phyloP scores from a whole-genome alignment of 2,888 invertebrate genomes.

The Nemotelus nigrinus region DNA sequence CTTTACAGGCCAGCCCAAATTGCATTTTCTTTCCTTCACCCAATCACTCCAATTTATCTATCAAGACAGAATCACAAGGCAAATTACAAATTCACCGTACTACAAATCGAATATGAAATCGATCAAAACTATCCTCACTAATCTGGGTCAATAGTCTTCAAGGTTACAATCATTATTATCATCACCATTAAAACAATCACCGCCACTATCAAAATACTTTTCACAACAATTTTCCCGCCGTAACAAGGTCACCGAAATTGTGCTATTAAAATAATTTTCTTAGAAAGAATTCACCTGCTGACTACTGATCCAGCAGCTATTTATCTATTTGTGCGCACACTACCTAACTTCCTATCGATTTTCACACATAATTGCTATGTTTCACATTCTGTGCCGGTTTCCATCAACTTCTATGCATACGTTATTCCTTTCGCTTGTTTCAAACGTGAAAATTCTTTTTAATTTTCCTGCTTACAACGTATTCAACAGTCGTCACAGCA shows the following conservation, averaged over 20 bases:
- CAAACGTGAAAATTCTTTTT: neutral
- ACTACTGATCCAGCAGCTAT: too few relatives aligned
- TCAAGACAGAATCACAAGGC: too few relatives aligned
- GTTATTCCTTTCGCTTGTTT: neutral
- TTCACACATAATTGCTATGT: conserved; percentile 3
- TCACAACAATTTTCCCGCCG: neutral
- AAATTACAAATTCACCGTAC: too few relatives aligned
- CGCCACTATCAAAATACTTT: neutral
- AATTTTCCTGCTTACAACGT: neutral
- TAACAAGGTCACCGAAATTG: neutral
- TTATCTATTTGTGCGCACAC: too few relatives aligned
- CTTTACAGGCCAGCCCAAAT: too few relatives aligned
- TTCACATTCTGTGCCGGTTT: conserved; percentile 10
- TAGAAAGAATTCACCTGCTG: neutral
- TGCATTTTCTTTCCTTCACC: too few relatives aligned
- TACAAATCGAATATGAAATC: too few relatives aligned
- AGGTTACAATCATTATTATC: too few relatives aligned
- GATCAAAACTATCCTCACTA: too few relatives aligned
- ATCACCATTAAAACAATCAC: neutral
- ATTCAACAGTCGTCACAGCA: neutral
- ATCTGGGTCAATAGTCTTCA: too few relatives aligned
- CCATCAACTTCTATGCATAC: neutral
- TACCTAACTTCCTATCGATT: conserved; percentile 5
- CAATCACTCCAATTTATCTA: too few relatives aligned
- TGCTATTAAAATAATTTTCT: neutral